Evolutionary conservation across 2,888 invertebrate species (phyloP).

Genomic region (Dynastes tityus): DNA sequence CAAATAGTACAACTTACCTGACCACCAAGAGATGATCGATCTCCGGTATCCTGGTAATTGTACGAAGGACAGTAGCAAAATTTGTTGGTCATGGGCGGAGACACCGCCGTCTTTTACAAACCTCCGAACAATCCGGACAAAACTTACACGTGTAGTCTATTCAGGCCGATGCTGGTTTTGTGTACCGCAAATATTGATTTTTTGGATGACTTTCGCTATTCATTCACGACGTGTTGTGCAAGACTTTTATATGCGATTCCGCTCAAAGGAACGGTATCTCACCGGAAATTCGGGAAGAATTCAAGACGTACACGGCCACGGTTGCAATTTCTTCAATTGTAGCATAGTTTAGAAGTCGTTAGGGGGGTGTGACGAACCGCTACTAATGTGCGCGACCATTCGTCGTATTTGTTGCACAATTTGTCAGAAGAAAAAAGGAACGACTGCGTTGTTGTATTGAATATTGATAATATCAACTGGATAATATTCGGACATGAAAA

Average conservation of each 20-base stretch:
- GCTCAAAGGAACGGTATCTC: slow-evolving; percentile 32
- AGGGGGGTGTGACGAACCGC: slow-evolving; percentile 26
- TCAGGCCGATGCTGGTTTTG: slow-evolving; percentile 54
- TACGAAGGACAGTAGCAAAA: slow-evolving; percentile 8
- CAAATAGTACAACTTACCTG: slow-evolving; percentile 21
- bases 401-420: slow-evolving; percentile 22
- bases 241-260: slow-evolving; percentile 53
- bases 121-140: slow-evolving; percentile 27
- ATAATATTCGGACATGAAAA: too few species aligned
- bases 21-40: slow-evolving; percentile 21
- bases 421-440: slow-evolving; percentile 17
- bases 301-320: slow-evolving; percentile 15
- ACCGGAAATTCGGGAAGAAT: slow-evolving; percentile 36
- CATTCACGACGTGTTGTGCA: slow-evolving; percentile 49
- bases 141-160: slow-evolving; percentile 50
- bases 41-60: slow-evolving; percentile 41
- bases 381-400: slow-evolving; percentile 25
- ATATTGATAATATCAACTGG: neutral
- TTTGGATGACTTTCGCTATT: slow-evolving; percentile 57
- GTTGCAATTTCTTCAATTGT: slow-evolving; percentile 38
- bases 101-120: neutral
- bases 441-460: neutral
- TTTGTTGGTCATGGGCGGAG: slow-evolving; percentile 25
- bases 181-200: slow-evolving; percentile 61
- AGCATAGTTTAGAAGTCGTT: slow-evolving; percentile 49